Evolutionary conservation across 2,113 vertebrate genomes (phyloP).

Genomic region (Cebus imitator): DNA sequence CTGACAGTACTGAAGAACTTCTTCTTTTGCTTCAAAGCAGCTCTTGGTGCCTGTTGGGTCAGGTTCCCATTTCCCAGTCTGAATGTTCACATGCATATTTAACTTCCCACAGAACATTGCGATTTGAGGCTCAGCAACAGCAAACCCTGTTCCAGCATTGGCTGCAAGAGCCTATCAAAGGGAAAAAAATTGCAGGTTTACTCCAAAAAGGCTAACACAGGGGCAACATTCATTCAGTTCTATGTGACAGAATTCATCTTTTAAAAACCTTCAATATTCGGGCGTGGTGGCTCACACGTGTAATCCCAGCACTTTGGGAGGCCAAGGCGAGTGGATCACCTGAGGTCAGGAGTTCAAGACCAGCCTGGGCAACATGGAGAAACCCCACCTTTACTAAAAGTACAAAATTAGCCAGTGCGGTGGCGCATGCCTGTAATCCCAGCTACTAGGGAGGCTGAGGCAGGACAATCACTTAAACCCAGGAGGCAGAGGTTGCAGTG

Average conservation of each 20-base stretch:
- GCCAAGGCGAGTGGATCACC: too few species aligned
- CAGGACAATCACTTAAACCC: too few species aligned
- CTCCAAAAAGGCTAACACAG: neutral
- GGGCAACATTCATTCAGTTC: neutral
- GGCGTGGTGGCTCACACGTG: too few species aligned
- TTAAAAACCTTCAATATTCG: neutral
- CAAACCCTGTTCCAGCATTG: slow-evolving; percentile 94
- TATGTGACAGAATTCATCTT: neutral
- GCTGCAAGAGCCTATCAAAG: slow-evolving; percentile 92
- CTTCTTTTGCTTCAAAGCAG: slow-evolving; percentile 93
- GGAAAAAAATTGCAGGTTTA: neutral
- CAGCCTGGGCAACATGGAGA: too few species aligned
- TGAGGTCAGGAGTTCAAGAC: too few species aligned
- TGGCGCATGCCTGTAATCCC: too few species aligned
- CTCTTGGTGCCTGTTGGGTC: slow-evolving; percentile 93
- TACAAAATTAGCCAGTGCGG: too few species aligned
- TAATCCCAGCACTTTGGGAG: too few species aligned
- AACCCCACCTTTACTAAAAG: too few species aligned
- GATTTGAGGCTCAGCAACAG: slow-evolving; percentile 95
- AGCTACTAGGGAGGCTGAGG: too few species aligned
- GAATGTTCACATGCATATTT: slow-evolving; percentile 98
- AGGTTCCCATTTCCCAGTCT: slow-evolving; percentile 97
- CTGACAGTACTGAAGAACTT: slow-evolving; percentile 96
- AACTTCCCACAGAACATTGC: slow-evolving; percentile 98
- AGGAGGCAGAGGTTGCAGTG: too few species aligned